These are phyloP conservation scores for Tor tambroides DNA, from an alignment of 2,113 vertebrate species.

Conservation along the genomic window DNA sequence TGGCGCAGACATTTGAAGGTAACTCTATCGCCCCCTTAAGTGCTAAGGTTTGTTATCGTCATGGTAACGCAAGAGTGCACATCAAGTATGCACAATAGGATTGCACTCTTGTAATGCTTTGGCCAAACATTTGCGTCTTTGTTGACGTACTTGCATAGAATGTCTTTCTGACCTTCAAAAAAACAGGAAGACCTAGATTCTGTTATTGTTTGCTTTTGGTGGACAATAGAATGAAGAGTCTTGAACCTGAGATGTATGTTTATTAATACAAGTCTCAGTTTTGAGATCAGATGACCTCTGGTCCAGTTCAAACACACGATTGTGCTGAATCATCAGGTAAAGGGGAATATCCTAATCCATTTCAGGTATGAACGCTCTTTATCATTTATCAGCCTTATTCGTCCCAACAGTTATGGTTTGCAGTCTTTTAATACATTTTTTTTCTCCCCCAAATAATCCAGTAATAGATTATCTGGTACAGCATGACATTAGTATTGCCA, in stretches of 20 bases:
- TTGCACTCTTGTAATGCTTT: background rate
- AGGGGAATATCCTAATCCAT: slow-evolving; percentile 4
- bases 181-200: slow-evolving; percentile 6
- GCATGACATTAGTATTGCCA: background rate
- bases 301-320: background rate
- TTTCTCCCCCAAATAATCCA: background rate
- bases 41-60: background rate
- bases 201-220: slow-evolving; percentile 19
- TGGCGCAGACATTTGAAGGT: background rate
- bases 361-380: background rate
- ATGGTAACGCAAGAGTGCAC: background rate
- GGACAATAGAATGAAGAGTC: background rate
- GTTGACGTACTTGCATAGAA: background rate
- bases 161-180: slow-evolving; percentile 17
- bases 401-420: background rate
- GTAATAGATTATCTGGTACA: background rate
- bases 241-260: background rate
- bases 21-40: background rate
- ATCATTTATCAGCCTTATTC: background rate
- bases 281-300: background rate
- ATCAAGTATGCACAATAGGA: background rate
- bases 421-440: background rate
- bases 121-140: background rate
- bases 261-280: background rate
- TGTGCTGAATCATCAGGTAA: background rate